Base-by-base conservation (phyloP, 1,140 invertebrate genomes). In the Drosophila navojoa region DNA sequence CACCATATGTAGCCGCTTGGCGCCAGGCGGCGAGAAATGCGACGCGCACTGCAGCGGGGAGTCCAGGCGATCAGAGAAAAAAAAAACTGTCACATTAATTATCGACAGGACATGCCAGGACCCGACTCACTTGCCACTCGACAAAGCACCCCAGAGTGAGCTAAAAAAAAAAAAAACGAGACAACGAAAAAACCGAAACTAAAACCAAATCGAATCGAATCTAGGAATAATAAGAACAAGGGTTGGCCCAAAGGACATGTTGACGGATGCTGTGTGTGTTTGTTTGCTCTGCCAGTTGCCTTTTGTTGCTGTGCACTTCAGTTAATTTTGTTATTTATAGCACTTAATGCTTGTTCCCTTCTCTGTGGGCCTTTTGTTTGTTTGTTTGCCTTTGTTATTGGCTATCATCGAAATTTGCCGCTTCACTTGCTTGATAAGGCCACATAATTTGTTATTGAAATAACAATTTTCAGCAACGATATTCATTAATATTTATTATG, bases 241-340 rank as follows among this genome's bases (percentile, higher is more conserved):
- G 40, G 66, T 58, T 74, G 52, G 15, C 32, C 29, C 16, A 53
- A 77, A 81, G 81, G 81, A 77, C 27, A 52, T 72, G 54, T 59
- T 55, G 19, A 45, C 10, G n/a, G 19, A n/a, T 38, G 42, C 45
- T 35, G 16, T 77, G 54, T 61, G 19, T 22, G 19, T 22, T 22
- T 22, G 66, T 49, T 61, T 64, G 73, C 42, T 15, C 42, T 44
- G 15, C 42, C 4, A 2, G 42, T 45, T 16, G 42, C 42, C 42
- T 81, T 85, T 86, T 86, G 81, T 86, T 81, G 81, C 71, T 82
- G 82, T 82, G 67, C 79, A 87, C 57, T 60, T 67, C 54, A 57
- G 22, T 87, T 78, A 73, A 79, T 81, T 69, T 78, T 49, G 55
- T 87, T 78, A 81, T 87, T 87, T 86, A 86, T 86, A 66, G 60